Evolutionary conservation across 2,797 vertebrate genomes (phyloP).

Genomic region (Knipowitschia caucasica): DNA sequence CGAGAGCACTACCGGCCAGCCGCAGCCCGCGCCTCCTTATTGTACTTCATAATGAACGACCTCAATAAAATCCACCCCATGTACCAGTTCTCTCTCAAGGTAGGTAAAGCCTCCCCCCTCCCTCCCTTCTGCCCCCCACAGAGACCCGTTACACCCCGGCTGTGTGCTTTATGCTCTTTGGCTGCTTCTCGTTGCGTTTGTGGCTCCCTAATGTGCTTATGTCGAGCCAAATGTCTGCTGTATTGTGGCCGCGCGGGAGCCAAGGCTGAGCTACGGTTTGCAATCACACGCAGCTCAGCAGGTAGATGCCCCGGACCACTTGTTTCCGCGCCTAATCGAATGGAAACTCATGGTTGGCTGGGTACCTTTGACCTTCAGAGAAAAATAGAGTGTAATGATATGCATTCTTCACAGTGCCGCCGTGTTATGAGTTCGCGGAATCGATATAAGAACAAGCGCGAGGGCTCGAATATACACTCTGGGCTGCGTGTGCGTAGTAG

Average conservation of each 20-base stretch:
- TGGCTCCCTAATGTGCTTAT: conserved; percentile 70
- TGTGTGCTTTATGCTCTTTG: conserved; percentile 64
- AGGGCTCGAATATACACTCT: background rate
- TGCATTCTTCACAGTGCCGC: conserved; percentile 21
- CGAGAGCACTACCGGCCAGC: conserved; percentile 89
- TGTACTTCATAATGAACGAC: conserved; percentile 94
- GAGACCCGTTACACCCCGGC: conserved; percentile 51
- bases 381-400: conserved; percentile 36
- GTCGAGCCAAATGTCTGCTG: conserved; percentile 64
- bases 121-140: conserved; percentile 26
- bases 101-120: conserved; percentile 50
- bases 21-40: conserved; percentile 84
- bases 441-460: conserved; percentile 4
- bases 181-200: conserved; percentile 62
- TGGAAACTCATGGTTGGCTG: conserved; percentile 46
- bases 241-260: conserved; percentile 50
- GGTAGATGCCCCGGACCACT: conserved; percentile 44
- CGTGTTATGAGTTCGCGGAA: conserved; percentile 18
- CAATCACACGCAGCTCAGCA: conserved; percentile 51
- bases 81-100: conserved; percentile 99
- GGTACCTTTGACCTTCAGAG: conserved; percentile 50
- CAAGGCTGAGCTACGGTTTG: conserved; percentile 57
- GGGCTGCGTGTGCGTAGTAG: background rate
- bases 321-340: conserved; percentile 56
- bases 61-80: conserved; percentile 93